phyloP scores from a whole-genome alignment of 2,113 vertebrate species.

The Apeltes quadracus region DNA sequence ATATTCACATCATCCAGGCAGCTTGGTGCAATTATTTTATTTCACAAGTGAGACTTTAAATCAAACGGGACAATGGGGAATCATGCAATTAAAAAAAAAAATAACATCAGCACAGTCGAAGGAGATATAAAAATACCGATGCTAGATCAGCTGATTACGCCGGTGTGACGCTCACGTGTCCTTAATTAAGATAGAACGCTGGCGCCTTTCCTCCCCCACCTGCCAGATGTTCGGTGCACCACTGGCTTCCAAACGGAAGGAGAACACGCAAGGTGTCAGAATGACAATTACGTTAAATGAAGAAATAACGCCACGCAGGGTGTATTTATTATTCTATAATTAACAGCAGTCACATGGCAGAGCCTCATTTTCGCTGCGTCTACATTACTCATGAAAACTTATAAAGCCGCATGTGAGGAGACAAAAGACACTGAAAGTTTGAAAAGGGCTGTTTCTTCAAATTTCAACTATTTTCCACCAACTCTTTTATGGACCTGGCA shows the following conservation, averaged over 20 bases:
- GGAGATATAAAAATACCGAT: not conserved
- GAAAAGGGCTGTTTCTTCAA: not conserved
- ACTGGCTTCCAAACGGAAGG: too few species aligned
- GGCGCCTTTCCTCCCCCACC: not conserved
- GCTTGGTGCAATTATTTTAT: slow-evolving; percentile 20
- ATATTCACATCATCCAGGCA: slow-evolving; percentile 23
- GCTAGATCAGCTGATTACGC: not conserved
- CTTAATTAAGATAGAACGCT: not conserved
- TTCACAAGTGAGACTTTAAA: slow-evolving; percentile 34
- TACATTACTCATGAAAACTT: not conserved
- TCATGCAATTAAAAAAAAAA: not conserved
- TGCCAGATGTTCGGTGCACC: not conserved
- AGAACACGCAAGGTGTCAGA: too few species aligned
- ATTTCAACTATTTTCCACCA: not conserved
- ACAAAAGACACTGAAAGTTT: not conserved
- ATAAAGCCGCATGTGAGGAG: not conserved
- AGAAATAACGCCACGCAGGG: not conserved
- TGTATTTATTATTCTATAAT: not conserved
- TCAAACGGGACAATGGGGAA: slow-evolving; percentile 4
- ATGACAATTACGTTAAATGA: too few species aligned
- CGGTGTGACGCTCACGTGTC: not conserved
- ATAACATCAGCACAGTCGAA: not conserved
- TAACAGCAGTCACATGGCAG: not conserved
- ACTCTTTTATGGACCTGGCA: slow-evolving; percentile 1
- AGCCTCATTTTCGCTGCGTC: not conserved